Evolutionary conservation across 2,797 vertebrate genomes (phyloP), one percentile per base, ranked within the genome.

Genomic region (Hafferia zeledoni): DNA sequence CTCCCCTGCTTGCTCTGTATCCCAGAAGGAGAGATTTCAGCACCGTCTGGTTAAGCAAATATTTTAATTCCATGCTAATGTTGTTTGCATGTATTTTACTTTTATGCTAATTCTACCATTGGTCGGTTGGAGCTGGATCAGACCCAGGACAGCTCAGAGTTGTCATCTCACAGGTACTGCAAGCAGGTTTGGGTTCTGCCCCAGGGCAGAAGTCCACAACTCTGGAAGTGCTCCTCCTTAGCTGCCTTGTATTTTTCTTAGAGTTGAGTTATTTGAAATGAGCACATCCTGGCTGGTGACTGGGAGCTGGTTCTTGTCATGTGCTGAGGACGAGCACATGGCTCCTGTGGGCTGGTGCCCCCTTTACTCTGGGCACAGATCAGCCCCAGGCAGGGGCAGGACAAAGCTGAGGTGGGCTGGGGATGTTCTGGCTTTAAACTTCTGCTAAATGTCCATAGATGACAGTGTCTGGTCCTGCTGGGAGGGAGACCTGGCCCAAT

Each of bases 401-500:
- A 59, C 28, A 27, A 15, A 44, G 57, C 27, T 17, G 50, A 16
- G 46, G 13, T 31, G 19, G 3, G 1, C 2, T 5, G 17, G 33
- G 24, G 4, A 4, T 17, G 16, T 2, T 44, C 35, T 69, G 19
- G 14, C 25, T 86, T 74, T 13, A 17, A 86, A 78, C 44, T 25
- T 44, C 33, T 64, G 0, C 37, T 67, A 0, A 31, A 17, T 41
- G 17, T 39, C 46, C 9, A 1, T 6, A 19, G n/a, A 5, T 44
- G 9, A 39, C 57, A 17, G 18, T 4, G 13, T 30, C 17, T 43
- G 47, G 3, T 77, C 69, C 49, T 0, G 0, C 41, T 28, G 3
- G 41, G 14, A 13, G 50, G 49, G 57, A 41, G 6, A 56, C 27
- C 44, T 10, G 31, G 50, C 76, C 27, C 15, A 8, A 4, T 5